Conservation (phyloP, 2,113 vertebrate species). For the Clarias magur region DNA sequence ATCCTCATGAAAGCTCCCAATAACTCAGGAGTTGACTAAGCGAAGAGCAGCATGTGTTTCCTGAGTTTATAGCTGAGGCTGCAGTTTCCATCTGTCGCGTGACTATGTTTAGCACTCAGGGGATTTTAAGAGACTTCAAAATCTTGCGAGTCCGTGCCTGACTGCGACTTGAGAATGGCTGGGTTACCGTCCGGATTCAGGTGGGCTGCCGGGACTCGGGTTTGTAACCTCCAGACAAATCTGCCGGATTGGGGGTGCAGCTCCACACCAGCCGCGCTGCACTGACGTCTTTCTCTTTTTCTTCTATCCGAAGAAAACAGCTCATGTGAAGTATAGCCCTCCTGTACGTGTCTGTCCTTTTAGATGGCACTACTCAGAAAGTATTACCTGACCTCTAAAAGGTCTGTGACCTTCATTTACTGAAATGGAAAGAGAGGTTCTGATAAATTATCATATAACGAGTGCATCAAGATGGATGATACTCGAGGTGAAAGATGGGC, state of each 20-base stretch:
- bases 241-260: constrained; percentile 47
- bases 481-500: neutral
- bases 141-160: constrained; percentile 20
- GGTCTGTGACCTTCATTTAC: neutral
- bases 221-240: constrained; percentile 49
- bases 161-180: neutral
- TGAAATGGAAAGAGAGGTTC: neutral
- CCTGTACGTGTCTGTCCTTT: neutral
- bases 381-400: constrained; percentile 10
- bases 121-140: constrained; percentile 27
- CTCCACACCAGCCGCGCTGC: constrained; percentile 24
- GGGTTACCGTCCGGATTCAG: constrained; percentile 27
- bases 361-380: neutral
- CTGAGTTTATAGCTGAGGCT: constrained; percentile 21
- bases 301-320: neutral
- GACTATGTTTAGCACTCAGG: constrained; percentile 30
- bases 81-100: neutral
- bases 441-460: neutral
- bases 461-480: neutral
- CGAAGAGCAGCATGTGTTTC: neutral
- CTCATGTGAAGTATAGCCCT: neutral
- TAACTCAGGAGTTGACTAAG: neutral
- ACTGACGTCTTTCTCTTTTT: constrained; percentile 12
- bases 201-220: constrained; percentile 28
- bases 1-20: neutral